phyloP scores from a whole-genome alignment of 2,888 invertebrate species.

The Amphipoea lucens region DNA sequence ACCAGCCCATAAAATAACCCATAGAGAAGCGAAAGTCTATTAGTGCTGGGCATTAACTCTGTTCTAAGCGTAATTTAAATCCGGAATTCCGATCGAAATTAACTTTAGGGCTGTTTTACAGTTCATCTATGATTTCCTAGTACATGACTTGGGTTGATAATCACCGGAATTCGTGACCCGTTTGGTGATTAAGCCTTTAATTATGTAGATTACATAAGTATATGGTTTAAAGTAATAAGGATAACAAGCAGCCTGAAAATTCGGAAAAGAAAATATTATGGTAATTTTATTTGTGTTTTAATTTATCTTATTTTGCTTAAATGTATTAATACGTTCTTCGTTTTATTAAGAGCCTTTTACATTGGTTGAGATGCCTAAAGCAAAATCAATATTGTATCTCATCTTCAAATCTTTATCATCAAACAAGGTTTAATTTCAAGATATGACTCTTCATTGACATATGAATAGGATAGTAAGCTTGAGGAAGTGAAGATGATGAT shows the following conservation, averaged over 20 bases:
- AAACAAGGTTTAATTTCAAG: background rate
- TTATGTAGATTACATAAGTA: constrained; percentile 38
- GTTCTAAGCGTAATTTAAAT: constrained; percentile 44
- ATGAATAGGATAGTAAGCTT: background rate
- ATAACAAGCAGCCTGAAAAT: background rate
- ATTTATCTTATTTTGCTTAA: constrained; percentile 1
- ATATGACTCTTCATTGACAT: background rate
- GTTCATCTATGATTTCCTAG: constrained; percentile 38
- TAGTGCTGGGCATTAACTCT: constrained; percentile 45
- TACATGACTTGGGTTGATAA: constrained; percentile 51
- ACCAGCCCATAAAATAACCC: constrained; percentile 43
- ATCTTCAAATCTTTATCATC: background rate
- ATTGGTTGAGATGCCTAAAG: too few species aligned
- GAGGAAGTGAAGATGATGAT: background rate
- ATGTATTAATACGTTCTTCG: background rate
- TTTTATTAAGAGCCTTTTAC: background rate
- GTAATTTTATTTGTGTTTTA: constrained; percentile 7
- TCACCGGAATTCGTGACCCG: constrained; percentile 30
- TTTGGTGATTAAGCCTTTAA: constrained; percentile 40
- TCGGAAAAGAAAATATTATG: constrained; percentile 1
- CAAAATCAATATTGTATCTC: too few species aligned
- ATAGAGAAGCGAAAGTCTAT: constrained; percentile 41
- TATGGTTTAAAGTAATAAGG: background rate
- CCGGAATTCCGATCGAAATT: constrained; percentile 48
- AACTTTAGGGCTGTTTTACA: constrained; percentile 46